Base-by-base conservation (phyloP, 2,113 vertebrate species). In the Clinocottus analis region DNA sequence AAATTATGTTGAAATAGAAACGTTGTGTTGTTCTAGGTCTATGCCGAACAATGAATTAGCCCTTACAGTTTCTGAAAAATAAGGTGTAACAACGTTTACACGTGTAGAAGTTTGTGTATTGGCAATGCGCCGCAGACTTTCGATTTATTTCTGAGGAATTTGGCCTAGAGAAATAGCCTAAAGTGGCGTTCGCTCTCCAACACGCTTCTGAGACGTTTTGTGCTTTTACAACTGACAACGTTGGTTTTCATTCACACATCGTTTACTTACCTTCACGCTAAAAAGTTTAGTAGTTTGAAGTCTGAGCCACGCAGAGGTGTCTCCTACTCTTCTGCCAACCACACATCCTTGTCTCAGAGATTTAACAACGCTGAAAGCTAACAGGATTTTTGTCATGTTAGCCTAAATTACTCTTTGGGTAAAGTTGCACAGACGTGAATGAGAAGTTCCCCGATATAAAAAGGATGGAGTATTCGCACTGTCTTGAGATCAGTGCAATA, bases 341-440 rank as follows among this genome's bases (percentile, higher is more conserved):
- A 93, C 86, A 88, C 90, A 80, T 31, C 94, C 94, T 43, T 61
- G 91, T 86, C 93, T 96, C 84, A 97, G 89, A 25, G 93, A 91
- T 91, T 92, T 96, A 62, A 94, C 89, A 53, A 95, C 87, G 89
- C 93, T 95, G 91, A 78, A 95, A 78, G 94, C 96, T 76, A 95
- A 93, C 89, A 97, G 91, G 85, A 98, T 96, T 88, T 94, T 96
- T 79, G 94, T 95, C 97, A 97, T 97, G 14, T 86, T 92, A 74
- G 14, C 58, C 9, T 33, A 3, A 69, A 45, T 49, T 16, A 39
- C 16, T 43, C 39, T 47, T 19, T 61, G 3, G 4, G 29, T 16
- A 5, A 79, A 27, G 47, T 7, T 4, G 53, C n/a, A 9, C 43
- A 3, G 21, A 25, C 21, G 11, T n/a, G 43, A 9, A 21, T 47